Base-by-base conservation (phyloP, 1,140 invertebrate species). In the Aphidius ervi region DNA sequence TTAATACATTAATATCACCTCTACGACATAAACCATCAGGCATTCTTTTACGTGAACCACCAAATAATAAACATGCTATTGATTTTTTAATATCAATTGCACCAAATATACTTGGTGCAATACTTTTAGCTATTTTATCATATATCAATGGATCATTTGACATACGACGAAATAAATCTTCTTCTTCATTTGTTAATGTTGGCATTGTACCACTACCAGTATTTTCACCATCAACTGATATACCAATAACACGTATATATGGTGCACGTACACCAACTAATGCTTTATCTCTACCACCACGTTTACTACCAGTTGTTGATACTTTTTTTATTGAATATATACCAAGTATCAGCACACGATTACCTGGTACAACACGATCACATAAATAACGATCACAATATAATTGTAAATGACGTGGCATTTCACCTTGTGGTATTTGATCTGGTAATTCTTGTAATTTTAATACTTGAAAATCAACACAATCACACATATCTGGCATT, bases 61-160 rank as follows among this genome's bases (percentile, higher is more conserved):
- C 95, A 83, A 99, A 99, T 31, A 99, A 77, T 48, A 99, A 81
- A 74, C 94, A 97, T 37, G 95, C 92, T 43, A 99, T 94, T 3
- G 97, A 93, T 81, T 97, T 99, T 73, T 99, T 99, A 61, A 99
- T 97, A 78, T 99, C 97, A 7, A 84, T 69, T 50, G 89, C 91
- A 2, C 98, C 98, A 79, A 88, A 99, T 65, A 99, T 99, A 69
- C 97, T 98, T 0, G 98, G 97, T 9, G 98, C 97, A 69, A 99
- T 91, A 56, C 93, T 97, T 64, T 85, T 89, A 0, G 93, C 86
- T 57, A 99, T 87, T 58, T 88, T 87, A 6, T 99, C 94, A 73
- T 97, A 97, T 46, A 98, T 83, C 77, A 98, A 88, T 0, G 90
- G 83, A 43, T 88, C 87, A 5, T 89, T 85, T 6, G 96, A 92